phyloP scores from a whole-genome alignment of 2,113 vertebrate species.

The Rhineura floridana region DNA sequence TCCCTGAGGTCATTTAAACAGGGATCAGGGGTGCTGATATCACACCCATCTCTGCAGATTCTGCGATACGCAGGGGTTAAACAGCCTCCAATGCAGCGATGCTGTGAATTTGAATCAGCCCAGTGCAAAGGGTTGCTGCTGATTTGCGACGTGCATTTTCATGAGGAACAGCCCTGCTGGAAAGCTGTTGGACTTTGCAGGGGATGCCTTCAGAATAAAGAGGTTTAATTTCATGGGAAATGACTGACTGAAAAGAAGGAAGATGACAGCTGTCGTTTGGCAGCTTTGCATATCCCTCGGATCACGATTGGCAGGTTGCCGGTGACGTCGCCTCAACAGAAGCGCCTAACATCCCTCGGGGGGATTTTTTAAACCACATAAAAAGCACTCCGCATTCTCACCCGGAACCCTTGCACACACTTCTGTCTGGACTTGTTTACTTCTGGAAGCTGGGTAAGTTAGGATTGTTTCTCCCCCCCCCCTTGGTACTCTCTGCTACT shows the following conservation, averaged over 20 bases:
- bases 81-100: too few relatives aligned
- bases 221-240: not conserved
- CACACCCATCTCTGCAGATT: too few relatives aligned
- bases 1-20: too few relatives aligned
- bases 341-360: not conserved
- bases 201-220: not conserved
- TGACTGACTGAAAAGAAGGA: not conserved
- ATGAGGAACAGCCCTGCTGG: not conserved
- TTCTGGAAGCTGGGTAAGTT: not conserved
- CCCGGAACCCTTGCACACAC: not conserved
- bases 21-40: too few relatives aligned
- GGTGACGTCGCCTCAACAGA: not conserved
- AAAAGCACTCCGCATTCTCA: not conserved
- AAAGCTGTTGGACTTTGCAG: not conserved
- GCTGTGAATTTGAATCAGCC: not conserved
- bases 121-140: not conserved
- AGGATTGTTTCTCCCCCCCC: rapidly evolving
- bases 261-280: not conserved
- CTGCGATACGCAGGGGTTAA: too few relatives aligned
- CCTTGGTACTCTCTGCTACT: too few relatives aligned
- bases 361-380: not conserved
- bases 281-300: not conserved
- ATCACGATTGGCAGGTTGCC: not conserved
- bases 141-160: not conserved
- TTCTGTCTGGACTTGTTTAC: not conserved